A percentile compares a stretch with the other conserved stretches of the same genome.
These are phyloP conservation scores for Cebuella pygmaea DNA, from an alignment of 2,797 vertebrate species.

Conservation along the genomic window DNA sequence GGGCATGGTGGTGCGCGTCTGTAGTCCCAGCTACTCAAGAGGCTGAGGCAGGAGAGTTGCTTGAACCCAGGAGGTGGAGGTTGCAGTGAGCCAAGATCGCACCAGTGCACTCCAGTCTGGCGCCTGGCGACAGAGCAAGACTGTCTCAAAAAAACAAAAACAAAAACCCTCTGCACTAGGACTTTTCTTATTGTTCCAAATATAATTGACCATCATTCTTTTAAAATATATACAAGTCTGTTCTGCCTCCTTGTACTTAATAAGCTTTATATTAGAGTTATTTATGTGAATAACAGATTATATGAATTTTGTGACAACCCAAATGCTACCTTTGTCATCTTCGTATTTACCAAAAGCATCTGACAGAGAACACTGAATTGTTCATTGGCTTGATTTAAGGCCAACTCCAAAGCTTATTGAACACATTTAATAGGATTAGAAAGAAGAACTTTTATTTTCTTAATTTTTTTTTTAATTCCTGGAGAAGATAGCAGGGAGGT, in stretches of 20 bases:
- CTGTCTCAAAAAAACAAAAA: too few species aligned
- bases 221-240: neutral
- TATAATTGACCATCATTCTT: neutral
- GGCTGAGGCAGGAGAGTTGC: too few species aligned
- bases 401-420: neutral
- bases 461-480: neutral
- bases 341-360: neutral
- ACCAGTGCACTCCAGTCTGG: too few species aligned
- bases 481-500: neutral
- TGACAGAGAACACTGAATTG: neutral
- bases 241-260: neutral
- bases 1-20: rapidly evolving
- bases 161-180: neutral
- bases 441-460: neutral
- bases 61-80: too few species aligned
- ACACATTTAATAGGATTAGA: neutral
- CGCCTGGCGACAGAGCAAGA: too few species aligned
- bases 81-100: too few species aligned
- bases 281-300: neutral
- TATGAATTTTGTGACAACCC: neutral
- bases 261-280: neutral
- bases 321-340: neutral
- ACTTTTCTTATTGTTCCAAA: neutral
- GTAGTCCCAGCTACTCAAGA: too few species aligned
- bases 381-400: neutral